Conservation (phyloP, 35 echinoderm and acorn worm genomes). For the Acanthaster planci region DNA sequence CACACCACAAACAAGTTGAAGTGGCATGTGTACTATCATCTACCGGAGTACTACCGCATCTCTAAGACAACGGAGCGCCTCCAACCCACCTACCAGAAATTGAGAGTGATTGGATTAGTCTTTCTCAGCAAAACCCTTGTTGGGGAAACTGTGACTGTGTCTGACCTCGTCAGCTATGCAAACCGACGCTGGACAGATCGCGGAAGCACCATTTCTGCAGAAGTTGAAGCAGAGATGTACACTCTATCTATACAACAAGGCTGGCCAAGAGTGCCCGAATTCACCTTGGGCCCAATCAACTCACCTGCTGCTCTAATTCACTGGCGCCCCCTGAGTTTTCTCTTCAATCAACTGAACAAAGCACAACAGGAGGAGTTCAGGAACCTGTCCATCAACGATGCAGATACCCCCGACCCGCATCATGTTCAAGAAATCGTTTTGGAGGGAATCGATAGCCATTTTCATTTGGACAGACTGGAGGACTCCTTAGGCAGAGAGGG, state of each 20-base stretch:
- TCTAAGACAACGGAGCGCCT: background rate
- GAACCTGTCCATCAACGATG: background rate
- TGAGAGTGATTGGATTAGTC: background rate
- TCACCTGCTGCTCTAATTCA: conserved; percentile 7
- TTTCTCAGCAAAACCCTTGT: background rate
- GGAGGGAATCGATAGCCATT: conserved; percentile 9
- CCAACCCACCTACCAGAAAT: background rate
- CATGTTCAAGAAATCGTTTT: background rate
- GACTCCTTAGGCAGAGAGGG: background rate
- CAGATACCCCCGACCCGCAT: background rate
- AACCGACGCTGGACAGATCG: background rate
- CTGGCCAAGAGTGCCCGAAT: background rate
- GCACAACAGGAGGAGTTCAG: background rate
- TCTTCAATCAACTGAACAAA: background rate
- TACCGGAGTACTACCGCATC: background rate
- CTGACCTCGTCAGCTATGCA: background rate
- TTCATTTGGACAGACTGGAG: conserved; percentile 34
- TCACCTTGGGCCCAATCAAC: background rate
- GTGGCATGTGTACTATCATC: background rate
- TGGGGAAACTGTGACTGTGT: background rate
- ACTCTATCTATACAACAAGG: background rate
- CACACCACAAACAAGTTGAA: too few relatives aligned
- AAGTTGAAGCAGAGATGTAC: background rate
- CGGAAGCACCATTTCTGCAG: background rate
- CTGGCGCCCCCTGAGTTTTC: conserved; percentile 21